Base-by-base conservation (phyloP, 2,888 invertebrate genomes). In the Sarcophaga carnaria region DNA sequence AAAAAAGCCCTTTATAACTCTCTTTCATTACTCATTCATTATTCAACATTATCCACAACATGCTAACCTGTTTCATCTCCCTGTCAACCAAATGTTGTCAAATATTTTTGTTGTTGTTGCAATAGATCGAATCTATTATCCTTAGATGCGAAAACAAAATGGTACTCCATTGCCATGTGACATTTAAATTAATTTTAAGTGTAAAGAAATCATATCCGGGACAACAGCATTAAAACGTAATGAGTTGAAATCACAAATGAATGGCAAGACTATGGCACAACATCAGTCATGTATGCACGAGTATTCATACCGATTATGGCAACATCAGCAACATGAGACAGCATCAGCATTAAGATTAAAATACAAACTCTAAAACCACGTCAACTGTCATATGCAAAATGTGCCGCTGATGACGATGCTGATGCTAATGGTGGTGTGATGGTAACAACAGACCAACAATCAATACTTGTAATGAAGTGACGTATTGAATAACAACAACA, bases 301-400 rank as follows among this genome's bases (percentile, higher is more conserved):
- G n/a, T 22, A 59, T 20, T 54, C 66, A 63, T 75, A 69, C 47
- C 5, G 17, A 75, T 70, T 64, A 64, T 60, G 71, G 45, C 77
- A 72, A 72, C 72, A 62, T 60, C 47, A 63, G 72, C 64, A 47
- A 70, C 17, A 62, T 20, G 6, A 37, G 77, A n/a, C 77, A 72
- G 67, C 66, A 49, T 37, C 37, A 37, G 37, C 37, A 37, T 10
- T 37, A 37, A 49, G 20, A n/a, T 63, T 70, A 63, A 60, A 77
- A 74, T 62, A 17, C 54, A 78, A 70, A 67, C 67, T 66, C 17
- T 17, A 14, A 12, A 54, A 76, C 77, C 67, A 80, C 27, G 69
- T 78, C 78, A 80, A 78, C 77, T 87, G 87, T 83, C 87, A 87
- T 74, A 80, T 79, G 60, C 78, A 85, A 82, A 80, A 78, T 80